Evolutionary conservation across 2,113 vertebrate species (phyloP).

Genomic region (Myanophis thanlyinensis): DNA sequence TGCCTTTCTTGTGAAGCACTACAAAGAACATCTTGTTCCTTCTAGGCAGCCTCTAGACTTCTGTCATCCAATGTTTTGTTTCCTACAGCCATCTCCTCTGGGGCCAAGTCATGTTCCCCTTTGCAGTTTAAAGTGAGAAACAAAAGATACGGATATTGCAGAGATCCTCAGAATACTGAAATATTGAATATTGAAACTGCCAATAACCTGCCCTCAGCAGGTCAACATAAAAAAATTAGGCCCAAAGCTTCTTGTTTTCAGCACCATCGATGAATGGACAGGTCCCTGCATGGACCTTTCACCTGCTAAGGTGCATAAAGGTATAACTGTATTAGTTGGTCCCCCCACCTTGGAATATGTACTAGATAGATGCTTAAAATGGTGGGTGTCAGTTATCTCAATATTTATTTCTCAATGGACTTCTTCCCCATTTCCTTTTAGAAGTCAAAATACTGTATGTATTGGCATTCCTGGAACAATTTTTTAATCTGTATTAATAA

Average conservation of each 20-base stretch:
- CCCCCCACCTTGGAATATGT: background rate
- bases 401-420: background rate
- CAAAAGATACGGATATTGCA: background rate
- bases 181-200: background rate
- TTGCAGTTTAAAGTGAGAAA: background rate
- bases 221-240: background rate
- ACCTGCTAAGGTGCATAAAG: slow-evolving; percentile 2
- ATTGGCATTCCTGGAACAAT: background rate
- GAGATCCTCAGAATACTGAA: background rate
- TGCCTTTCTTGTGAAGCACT: background rate
- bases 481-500: background rate
- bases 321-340: background rate
- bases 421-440: background rate
- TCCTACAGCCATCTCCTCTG: background rate
- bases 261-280: background rate
- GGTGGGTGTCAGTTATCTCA: background rate
- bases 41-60: background rate
- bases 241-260: background rate
- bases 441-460: background rate
- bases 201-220: background rate
- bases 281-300: background rate
- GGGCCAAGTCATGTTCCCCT: background rate
- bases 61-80: background rate
- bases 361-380: background rate
- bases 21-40: background rate